Percentiles rank a stretch among this genome's conserved stretches.
These are phyloP conservation scores for Apotomis betuletana DNA, from an alignment of 2,888 invertebrate species.

Conservation along the genomic window DNA sequence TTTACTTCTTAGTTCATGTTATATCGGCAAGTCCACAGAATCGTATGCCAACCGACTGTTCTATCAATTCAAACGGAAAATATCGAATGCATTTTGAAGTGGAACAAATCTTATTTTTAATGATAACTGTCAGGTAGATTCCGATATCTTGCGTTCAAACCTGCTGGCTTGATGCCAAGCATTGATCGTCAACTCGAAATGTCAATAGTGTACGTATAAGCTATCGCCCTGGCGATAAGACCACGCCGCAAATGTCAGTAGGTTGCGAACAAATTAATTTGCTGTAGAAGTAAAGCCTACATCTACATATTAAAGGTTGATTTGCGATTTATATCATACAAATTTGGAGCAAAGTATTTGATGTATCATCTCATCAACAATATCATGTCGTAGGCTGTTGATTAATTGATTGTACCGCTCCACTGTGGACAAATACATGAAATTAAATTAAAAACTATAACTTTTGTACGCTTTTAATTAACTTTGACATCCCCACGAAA, in stretches of 20 bases:
- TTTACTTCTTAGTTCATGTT: no score
- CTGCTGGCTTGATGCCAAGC: constrained; percentile 66
- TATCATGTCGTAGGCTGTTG: no score
- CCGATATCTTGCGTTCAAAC: constrained; percentile 35
- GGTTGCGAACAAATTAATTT: constrained; percentile 46
- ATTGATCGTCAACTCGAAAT: constrained; percentile 66
- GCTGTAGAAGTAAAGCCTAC: constrained; percentile 7
- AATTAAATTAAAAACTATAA: neutral
- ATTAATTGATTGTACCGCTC: neutral
- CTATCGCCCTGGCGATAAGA: constrained; percentile 40
- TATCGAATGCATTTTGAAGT: constrained; percentile 5
- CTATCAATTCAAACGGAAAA: constrained; percentile 6
- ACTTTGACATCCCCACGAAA: constrained; percentile 1
- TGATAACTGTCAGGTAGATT: constrained; percentile 35
- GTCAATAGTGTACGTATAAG: constrained; percentile 58
- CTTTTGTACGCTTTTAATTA: neutral
- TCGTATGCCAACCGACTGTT: neutral
- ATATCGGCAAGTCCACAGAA: no score
- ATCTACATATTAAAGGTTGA: no score
- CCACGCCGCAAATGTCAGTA: constrained; percentile 44
- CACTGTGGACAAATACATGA: neutral
- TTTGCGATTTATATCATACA: no score
- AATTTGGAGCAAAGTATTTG: no score
- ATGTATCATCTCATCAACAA: no score
- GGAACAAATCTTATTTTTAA: constrained; percentile 17